Base-by-base conservation (phyloP, 2,888 invertebrate species). In the Apotomis turbidana region DNA sequence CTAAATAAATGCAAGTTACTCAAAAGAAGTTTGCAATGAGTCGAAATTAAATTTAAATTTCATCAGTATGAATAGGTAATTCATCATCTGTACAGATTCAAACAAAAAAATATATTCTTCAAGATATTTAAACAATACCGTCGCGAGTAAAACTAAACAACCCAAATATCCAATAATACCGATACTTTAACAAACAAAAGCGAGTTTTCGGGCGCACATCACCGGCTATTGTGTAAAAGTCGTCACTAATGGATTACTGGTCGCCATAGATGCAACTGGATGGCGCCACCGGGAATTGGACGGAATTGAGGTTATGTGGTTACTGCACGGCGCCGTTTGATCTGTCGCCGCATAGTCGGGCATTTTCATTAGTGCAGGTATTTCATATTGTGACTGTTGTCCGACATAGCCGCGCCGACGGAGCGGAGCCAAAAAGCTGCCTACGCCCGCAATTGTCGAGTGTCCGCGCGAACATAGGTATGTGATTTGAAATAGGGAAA, bases 231-330 rank as follows among this genome's bases (percentile, higher is more conserved):
- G 90, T 91, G 83, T 81, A 85, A 88, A 87, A 88, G 87, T 88
- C 85, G 81, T 85, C 83, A 78, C 87, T 91, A 91, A 92, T 92
- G 90, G 92, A 91, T 92, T 91, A 89, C 89, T 80, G 84, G 88
- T 83, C 70, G 74, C 73, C 80, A 82, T 79, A 76, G 79, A 79
- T 76, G 74, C 68, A 74, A 75, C 82, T 82, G 75, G 83, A 83
- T 82, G 80, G 78, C 70, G 76, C 78, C 63, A 54, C 2, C 76
- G 79, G 82, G 83, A 86, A 85, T 87, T 85, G 83, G 81, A 76
- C 82, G 76, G 78, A 78, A 80, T 80, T 78, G 78, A 77, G 78
- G 77, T 75, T 76, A 75, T 76, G 76, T 64, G 68, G 71, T 73
- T 70, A 61, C 59, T 57, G 67, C 67, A 58, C 36, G 46, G 44